Base-by-base conservation (phyloP, 1,140 invertebrate species). In the Leptoteleia sp. region DNA sequence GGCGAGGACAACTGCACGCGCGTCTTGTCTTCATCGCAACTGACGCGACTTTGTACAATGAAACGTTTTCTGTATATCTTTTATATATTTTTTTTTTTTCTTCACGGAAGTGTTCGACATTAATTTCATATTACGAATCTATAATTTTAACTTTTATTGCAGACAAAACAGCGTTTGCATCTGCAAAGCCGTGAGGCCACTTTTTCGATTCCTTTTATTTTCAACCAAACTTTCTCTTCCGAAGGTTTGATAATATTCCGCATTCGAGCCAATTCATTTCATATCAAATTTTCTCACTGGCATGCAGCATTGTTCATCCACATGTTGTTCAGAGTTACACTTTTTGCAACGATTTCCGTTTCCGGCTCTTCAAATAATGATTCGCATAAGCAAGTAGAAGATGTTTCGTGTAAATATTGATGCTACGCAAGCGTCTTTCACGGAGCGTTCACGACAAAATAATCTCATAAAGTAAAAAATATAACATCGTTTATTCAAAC, bases 31-130 rank as follows among this genome's bases (percentile, higher is more conserved):
- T 78, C 73, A 72, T 84, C 75, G 80, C 87, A 87, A 88, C 87
- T 87, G 86, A 85, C 87, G 85, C 80, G 84, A 84, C 85, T 87
- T 87, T 73, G 77, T 79, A 85, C 86, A 87, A 88, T 87, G 62
- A 76, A 79, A 80, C 67, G 64, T 77, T 83, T 64, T 68, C 57
- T 81, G 54, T 75, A 19, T 62, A 61, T 72, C 73, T 80, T 77
- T 81, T 59, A 65, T n/a, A n/a, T n/a, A n/a, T 6, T 25, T 25
- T 25, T 25, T 64, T 62, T 52, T 77, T 76, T 78, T 54, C 50
- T 71, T 72, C 52, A 25, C 78, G 81, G 82, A 82, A 84, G 76
- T 81, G 76, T 76, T 75, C 73, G 70, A 77, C 82, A 82, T 79
- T 84, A 86, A 86, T 86, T 87, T 81, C 59, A 81, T 82, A 82